These are phyloP conservation scores for Epizoanthus ramosus DNA, from an alignment of 92 coral and sea anemone species.

Conservation along the genomic window DNA sequence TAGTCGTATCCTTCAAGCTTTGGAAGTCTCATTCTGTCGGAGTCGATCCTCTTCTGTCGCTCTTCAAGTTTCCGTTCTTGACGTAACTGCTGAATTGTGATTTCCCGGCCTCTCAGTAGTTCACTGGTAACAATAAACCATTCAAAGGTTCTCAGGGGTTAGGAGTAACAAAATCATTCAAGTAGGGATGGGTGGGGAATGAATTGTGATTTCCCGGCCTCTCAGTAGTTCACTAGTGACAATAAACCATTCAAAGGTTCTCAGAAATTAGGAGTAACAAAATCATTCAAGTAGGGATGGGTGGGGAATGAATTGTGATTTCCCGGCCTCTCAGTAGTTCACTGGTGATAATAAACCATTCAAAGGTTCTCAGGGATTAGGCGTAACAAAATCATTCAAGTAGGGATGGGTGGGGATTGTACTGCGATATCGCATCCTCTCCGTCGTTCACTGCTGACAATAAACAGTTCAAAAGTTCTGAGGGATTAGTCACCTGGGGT, in stretches of 20 bases:
- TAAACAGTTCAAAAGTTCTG: neutral
- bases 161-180: neutral
- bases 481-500: no score
- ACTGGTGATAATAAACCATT: constrained; percentile 39
- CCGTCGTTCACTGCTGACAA: constrained; percentile 72
- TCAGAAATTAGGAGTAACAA: neutral
- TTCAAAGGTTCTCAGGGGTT: no score
- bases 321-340: constrained; percentile 96
- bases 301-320: constrained; percentile 69
- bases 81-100: constrained; percentile 86
- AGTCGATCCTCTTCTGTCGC: constrained; percentile 77
- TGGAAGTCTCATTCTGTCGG: constrained; percentile 85
- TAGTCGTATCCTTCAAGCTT: constrained; percentile 92
- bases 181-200: no score
- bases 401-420: constrained; percentile 19
- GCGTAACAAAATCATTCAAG: neutral
- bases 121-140: constrained; percentile 59
- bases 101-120: constrained; percentile 92
- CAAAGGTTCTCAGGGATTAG: no score
- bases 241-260: neutral
- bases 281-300: neutral
- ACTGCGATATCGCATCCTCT: constrained; percentile 92
- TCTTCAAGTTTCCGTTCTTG: constrained; percentile 87
- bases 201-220: neutral
- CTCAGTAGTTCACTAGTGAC: constrained; percentile 63